Percentiles rank a stretch among this genome's conserved stretches.
phyloP scores from a whole-genome alignment of 2,113 vertebrate genomes.

The Mirza zaza region DNA sequence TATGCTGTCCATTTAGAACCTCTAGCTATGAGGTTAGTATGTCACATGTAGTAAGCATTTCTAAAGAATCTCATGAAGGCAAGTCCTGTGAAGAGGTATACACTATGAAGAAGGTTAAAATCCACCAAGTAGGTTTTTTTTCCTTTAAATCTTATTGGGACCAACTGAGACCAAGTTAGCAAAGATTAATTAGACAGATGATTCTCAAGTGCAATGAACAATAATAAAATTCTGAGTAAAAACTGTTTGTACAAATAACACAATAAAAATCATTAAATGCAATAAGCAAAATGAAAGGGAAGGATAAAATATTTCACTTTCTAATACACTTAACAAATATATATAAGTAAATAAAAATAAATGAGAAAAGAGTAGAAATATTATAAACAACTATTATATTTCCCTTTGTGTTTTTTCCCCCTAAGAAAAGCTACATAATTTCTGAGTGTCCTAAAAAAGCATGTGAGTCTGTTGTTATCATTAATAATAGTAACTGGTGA shows the following conservation, averaged over 20 bases:
- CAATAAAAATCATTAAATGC: neutral
- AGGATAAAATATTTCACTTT: neutral
- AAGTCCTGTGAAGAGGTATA: neutral
- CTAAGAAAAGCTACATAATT: neutral
- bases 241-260: neutral
- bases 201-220: neutral
- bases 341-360: neutral
- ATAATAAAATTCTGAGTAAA: neutral
- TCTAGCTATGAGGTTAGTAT: neutral
- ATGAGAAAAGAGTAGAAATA: neutral
- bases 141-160: neutral
- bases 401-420: neutral
- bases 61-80: neutral
- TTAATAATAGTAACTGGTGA: slow-evolving; percentile 6
- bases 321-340: neutral
- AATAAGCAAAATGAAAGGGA: neutral
- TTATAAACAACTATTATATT: neutral
- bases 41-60: neutral
- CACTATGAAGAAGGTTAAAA: neutral
- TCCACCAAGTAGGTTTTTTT: neutral
- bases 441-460: neutral
- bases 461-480: neutral
- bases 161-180: neutral
- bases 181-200: neutral
- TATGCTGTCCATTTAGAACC: neutral